Conservation (phyloP, 2,888 invertebrate species). For the Sphaerophoria taeniata region DNA sequence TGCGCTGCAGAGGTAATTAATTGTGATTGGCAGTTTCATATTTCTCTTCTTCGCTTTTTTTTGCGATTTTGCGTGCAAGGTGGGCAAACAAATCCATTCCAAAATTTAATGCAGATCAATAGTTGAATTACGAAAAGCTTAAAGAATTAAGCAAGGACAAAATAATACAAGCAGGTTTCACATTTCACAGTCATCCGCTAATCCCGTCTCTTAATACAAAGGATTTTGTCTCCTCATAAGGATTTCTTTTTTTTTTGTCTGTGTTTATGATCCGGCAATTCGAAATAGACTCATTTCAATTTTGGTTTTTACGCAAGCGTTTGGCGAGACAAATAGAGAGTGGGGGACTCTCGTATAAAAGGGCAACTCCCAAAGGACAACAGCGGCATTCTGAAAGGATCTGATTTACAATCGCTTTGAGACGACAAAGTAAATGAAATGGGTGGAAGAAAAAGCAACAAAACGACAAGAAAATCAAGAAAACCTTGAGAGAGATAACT, state of each 20-base stretch:
- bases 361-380: conserved; percentile 42
- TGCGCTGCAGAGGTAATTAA: conserved; percentile 60
- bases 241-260: conserved; percentile 62
- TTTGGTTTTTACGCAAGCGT: conserved; percentile 29
- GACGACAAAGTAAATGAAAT: conserved; percentile 42
- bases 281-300: conserved; percentile 51
- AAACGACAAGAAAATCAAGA: not conserved
- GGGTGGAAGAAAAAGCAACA: conserved; percentile 18
- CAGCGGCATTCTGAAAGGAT: conserved; percentile 43
- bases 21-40: conserved; percentile 53
- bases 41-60: not conserved
- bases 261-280: not conserved
- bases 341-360: too few species aligned
- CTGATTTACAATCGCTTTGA: conserved; percentile 54
- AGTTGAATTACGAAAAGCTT: not conserved
- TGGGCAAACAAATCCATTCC: not conserved
- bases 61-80: not conserved
- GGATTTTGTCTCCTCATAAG: conserved; percentile 58
- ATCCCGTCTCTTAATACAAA: conserved; percentile 40
- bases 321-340: not conserved
- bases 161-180: conserved; percentile 8
- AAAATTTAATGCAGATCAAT: conserved; percentile 37
- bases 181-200: conserved; percentile 42
- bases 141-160: conserved; percentile 37
- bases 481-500: conserved; percentile 3